Evolutionary conservation across 1,140 invertebrate species (phyloP), one percentile per base, ranked within the genome.

Genomic region (Antheraea mylitta): DNA sequence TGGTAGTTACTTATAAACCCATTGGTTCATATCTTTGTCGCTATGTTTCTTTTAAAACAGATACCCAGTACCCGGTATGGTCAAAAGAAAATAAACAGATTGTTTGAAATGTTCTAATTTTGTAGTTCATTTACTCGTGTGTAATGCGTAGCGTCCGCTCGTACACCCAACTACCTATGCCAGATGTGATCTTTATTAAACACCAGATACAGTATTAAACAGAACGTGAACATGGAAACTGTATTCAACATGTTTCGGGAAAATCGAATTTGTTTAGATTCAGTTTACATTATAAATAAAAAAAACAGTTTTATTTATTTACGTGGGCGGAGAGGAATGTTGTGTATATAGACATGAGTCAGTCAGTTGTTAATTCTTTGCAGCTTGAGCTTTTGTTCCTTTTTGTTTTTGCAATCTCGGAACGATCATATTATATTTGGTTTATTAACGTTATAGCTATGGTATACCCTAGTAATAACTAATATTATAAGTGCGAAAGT

Each of bases 151-250:
- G 16, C 67, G 69, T 64, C 59, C 61, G 60, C 70, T 36, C 67
- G 71, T 73, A 64, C 63, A 65, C 16, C 45, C 45, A 16, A 53
- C 45, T 53, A 72, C 72, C 59, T 62, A 63, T 58, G 63, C 72
- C 78, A 80, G 78, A 80, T 80, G 76, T 63, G 65, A 42, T 58
- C 74, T 67, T 78, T 75, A 78, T 75, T 75, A 72, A 73, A 72
- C 72, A 67, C 61, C 58, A 61, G 68, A 74, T 67, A 74, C 72
- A 77, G 68, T 48, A 59, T 16, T 53, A 11, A 18, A 42, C 45
- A 53, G 45, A 53, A 53, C 45, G 9, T 42, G 7, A 13, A 5
- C 16, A 53, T 16, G 45, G 13, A 53, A 53, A 53, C 9, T 13
- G 11, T 53, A 53, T 53, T 10, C 45, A 5, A 53, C 45, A 16